These are phyloP conservation scores for Miniopterus natalensis DNA, from an alignment of 2,113 vertebrate species.

Conservation along the genomic window DNA sequence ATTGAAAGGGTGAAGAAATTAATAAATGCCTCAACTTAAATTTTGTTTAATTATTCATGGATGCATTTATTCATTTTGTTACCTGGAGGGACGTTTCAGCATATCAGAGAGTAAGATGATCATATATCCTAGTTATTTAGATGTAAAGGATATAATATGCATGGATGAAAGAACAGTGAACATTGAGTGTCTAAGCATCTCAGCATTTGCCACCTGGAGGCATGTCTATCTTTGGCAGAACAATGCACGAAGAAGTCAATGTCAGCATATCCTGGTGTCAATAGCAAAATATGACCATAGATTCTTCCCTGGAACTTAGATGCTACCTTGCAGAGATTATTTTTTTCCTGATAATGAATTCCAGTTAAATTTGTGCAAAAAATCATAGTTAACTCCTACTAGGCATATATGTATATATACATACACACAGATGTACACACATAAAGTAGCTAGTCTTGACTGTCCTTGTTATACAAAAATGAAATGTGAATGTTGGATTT, in stretches of 20 bases:
- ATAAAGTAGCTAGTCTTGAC: background rate
- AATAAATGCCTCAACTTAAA: too few species aligned
- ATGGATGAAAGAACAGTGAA: constrained; percentile 60
- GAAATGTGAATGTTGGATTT: background rate
- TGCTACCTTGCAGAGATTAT: background rate
- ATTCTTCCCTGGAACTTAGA: background rate
- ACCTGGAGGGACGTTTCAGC: too few species aligned
- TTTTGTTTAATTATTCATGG: too few species aligned
- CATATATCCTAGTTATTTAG: background rate
- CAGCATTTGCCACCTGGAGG: constrained; percentile 25
- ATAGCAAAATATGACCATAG: background rate
- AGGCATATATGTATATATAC: too few species aligned
- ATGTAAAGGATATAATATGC: constrained; percentile 41
- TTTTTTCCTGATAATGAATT: constrained; percentile 7
- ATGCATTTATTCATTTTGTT: too few species aligned
- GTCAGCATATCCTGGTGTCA: constrained; percentile 30
- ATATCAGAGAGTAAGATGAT: constrained; percentile 40
- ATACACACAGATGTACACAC: too few species aligned
- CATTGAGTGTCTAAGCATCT: constrained; percentile 59
- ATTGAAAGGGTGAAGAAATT: too few species aligned
- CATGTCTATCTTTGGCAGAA: constrained; percentile 65
- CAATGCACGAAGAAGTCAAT: constrained; percentile 30
- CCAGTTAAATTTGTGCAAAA: background rate
- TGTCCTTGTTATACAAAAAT: background rate
- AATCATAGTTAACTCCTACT: too few species aligned